A percentile compares a stretch with the other conserved stretches of the same genome.
phyloP scores from a whole-genome alignment of 2,113 vertebrate species.

The Pan paniscus region DNA sequence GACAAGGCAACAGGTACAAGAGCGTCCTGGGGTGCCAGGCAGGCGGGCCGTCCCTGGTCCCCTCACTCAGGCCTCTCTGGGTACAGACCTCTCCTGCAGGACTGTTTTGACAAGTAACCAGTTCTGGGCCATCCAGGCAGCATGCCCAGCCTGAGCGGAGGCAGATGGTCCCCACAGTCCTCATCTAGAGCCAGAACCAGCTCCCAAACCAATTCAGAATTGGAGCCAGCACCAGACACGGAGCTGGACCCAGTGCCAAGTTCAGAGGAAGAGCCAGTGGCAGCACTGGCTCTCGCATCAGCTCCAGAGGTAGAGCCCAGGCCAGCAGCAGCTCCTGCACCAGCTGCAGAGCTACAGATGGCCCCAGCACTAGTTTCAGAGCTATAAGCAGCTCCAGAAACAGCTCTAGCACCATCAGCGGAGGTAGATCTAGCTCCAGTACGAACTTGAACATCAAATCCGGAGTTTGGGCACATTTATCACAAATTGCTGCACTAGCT shows the following conservation, averaged over 20 bases:
- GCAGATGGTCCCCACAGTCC: background rate
- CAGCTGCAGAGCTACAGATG: background rate
- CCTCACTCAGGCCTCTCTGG: background rate
- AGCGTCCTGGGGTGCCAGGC: constrained; percentile 67
- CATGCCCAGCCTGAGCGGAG: too few relatives aligned
- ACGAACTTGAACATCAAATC: background rate
- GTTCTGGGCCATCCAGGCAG: background rate
- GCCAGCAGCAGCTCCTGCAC: background rate
- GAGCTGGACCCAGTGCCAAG: too few relatives aligned
- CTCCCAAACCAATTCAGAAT: too few relatives aligned
- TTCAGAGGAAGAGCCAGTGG: background rate
- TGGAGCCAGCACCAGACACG: too few relatives aligned
- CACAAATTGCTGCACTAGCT: background rate
- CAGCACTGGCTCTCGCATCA: background rate
- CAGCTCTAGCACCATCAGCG: background rate
- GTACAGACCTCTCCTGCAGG: background rate
- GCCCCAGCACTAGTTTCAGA: background rate
- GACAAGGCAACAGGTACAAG: constrained; percentile 97
- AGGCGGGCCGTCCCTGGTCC: fast-evolving
- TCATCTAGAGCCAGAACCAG: background rate
- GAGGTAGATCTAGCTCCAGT: background rate
- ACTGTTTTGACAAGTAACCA: background rate
- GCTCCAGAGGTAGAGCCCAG: background rate
- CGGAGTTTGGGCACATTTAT: background rate
- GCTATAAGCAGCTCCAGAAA: background rate